These are phyloP conservation scores for Protodeltote pygarga DNA, from an alignment of 2,888 invertebrate species.

Conservation along the genomic window DNA sequence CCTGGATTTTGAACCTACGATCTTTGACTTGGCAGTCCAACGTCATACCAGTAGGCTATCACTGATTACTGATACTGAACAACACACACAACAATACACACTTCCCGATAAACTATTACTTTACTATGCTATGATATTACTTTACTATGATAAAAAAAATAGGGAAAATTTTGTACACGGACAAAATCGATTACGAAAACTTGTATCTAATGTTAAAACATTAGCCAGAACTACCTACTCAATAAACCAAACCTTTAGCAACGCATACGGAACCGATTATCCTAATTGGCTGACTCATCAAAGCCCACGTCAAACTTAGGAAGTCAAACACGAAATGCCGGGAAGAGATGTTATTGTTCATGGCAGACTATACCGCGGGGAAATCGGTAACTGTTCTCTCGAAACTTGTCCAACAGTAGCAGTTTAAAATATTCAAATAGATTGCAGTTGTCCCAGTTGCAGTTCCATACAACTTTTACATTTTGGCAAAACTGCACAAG, in stretches of 20 bases:
- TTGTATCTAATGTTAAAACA: slow-evolving; percentile 22
- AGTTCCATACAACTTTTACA: slow-evolving; percentile 1
- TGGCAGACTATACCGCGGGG: slow-evolving; percentile 9
- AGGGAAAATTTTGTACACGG: too few relatives aligned
- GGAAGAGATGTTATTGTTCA: slow-evolving; percentile 23
- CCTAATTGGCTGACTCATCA: slow-evolving; percentile 37
- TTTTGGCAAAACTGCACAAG: not conserved
- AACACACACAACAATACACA: too few relatives aligned
- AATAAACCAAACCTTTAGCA: slow-evolving; percentile 14
- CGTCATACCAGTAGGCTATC: too few relatives aligned
- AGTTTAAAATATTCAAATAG: slow-evolving; percentile 33
- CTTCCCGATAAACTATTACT: too few relatives aligned
- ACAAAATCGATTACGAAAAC: too few relatives aligned
- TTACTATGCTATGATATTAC: too few relatives aligned
- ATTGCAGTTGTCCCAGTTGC: slow-evolving; percentile 15
- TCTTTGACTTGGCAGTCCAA: too few relatives aligned
- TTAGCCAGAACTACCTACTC: slow-evolving; percentile 14
- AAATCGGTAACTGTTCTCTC: slow-evolving; percentile 23
- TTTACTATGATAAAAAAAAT: too few relatives aligned
- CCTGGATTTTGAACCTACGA: too few relatives aligned
- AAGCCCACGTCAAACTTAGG: slow-evolving; percentile 23
- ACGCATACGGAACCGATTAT: slow-evolving; percentile 30
- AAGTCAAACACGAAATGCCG: slow-evolving; percentile 21
- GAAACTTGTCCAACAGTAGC: slow-evolving; percentile 15
- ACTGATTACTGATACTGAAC: too few relatives aligned